phyloP scores from a whole-genome alignment of 2,888 invertebrate genomes.

The Pristionchus maxplancki region DNA sequence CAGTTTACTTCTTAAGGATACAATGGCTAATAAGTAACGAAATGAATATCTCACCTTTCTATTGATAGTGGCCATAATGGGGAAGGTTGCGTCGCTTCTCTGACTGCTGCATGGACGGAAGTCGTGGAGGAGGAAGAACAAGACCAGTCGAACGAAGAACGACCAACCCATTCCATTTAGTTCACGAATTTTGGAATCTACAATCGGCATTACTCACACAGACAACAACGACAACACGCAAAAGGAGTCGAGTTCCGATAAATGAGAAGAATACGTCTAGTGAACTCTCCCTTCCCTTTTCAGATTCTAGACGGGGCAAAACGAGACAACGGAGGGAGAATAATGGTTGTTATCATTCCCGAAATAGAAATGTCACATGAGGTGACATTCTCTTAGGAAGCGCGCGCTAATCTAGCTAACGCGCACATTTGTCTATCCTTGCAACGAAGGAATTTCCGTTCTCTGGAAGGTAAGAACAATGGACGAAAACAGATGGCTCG shows the following conservation, averaged over 20 bases:
- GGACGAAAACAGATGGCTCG: slow-evolving; percentile 7
- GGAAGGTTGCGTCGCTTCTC: slow-evolving; percentile 10
- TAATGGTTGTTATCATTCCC: slow-evolving; percentile 29
- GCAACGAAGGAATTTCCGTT: not conserved
- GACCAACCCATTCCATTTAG: slow-evolving; percentile 28
- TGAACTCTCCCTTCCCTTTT: not conserved
- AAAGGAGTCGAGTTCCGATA: not conserved
- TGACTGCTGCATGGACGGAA: not conserved
- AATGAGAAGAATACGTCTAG: not conserved
- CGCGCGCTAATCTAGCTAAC: not conserved
- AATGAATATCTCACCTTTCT: not conserved
- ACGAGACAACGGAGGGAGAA: not conserved
- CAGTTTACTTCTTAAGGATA: no score
- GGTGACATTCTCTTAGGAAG: not conserved
- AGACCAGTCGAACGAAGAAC: not conserved
- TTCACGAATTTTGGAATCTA: not conserved
- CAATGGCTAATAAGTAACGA: not conserved
- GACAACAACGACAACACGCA: not conserved
- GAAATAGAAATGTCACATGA: slow-evolving; percentile 13
- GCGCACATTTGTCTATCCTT: not conserved
- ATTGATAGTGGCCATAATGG: slow-evolving; percentile 5
- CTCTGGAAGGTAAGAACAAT: not conserved
- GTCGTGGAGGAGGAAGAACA: slow-evolving; percentile 6
- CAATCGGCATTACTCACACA: not conserved
- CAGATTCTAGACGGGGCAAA: not conserved